These are phyloP conservation scores for Vulpes ferrilata DNA, from an alignment of 2,113 vertebrate species.

Conservation along the genomic window DNA sequence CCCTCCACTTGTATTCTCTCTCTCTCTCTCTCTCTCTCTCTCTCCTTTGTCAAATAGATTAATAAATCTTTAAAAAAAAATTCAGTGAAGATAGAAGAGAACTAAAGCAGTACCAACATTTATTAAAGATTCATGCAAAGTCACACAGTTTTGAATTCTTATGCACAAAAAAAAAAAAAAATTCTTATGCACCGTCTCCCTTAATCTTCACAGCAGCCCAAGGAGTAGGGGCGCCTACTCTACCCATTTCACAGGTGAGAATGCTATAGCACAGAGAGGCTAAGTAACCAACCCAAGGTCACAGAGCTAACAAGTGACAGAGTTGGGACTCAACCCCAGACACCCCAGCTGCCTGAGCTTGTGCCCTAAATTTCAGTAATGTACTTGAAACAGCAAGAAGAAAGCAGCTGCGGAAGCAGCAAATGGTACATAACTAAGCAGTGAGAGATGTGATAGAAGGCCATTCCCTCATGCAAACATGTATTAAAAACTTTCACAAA, in stretches of 20 bases:
- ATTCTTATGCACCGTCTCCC: neutral
- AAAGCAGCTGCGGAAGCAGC: neutral
- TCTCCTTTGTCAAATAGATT: neutral
- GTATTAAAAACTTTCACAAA: neutral
- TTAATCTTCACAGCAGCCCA: neutral
- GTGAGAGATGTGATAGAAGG: accelerated
- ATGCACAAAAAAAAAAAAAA: too few relatives aligned
- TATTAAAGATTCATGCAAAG: neutral
- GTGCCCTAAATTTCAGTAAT: neutral
- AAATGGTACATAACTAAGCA: accelerated
- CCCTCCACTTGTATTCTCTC: neutral
- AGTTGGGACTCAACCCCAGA: neutral
- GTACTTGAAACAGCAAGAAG: neutral
- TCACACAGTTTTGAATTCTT: neutral
- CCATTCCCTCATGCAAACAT: neutral
- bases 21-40: neutral
- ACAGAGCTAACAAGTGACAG: neutral
- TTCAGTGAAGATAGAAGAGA: neutral
- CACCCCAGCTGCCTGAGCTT: neutral
- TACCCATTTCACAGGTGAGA: neutral
- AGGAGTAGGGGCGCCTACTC: neutral
- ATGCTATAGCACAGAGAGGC: neutral
- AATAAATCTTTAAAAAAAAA: neutral
- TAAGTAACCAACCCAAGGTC: neutral
- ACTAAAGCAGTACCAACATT: neutral